Conservation (phyloP, 2,113 vertebrate species). For the Beaufortia kweichowensis region DNA sequence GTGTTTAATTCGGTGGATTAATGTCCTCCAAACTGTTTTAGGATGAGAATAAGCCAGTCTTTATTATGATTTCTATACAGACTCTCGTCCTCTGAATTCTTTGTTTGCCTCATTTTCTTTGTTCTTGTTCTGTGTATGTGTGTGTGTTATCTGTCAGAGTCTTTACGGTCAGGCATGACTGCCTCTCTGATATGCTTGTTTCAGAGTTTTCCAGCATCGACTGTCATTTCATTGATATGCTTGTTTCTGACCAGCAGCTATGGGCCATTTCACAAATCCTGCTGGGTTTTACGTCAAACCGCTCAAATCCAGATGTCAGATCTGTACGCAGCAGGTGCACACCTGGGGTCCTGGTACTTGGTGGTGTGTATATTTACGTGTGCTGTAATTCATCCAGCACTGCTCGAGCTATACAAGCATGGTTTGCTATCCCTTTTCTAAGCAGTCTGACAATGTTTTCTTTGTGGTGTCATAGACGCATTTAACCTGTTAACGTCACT, state of each 20-base stretch:
- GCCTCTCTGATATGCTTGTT: slow-evolving; percentile 44
- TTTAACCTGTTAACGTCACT: no score
- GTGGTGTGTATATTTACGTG: neutral
- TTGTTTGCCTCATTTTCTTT: neutral
- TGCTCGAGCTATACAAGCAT: no score
- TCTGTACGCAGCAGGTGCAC: neutral
- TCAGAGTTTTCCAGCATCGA: slow-evolving; percentile 22
- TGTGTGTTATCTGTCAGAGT: slow-evolving; percentile 30
- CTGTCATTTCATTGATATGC: slow-evolving; percentile 17
- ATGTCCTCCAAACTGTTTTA: neutral
- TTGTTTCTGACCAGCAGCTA: slow-evolving; percentile 19
- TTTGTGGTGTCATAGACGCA: no score
- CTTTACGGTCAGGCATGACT: slow-evolving; percentile 29
- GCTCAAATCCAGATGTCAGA: slow-evolving; percentile 28
- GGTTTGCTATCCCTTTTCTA: no score
- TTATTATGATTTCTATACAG: neutral
- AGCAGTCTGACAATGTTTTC: no score
- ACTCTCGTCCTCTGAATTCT: neutral
- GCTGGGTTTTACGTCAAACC: slow-evolving; percentile 32
- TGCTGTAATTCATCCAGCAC: no score
- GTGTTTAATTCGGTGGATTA: neutral
- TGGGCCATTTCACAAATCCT: slow-evolving; percentile 22
- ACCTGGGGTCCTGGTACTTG: neutral
- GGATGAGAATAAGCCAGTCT: neutral
- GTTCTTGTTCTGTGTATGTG: neutral